Evolutionary conservation across 2,113 vertebrate species (phyloP), one percentile per base, ranked within the genome.

Genomic region (Diphyllodes magnificus): DNA sequence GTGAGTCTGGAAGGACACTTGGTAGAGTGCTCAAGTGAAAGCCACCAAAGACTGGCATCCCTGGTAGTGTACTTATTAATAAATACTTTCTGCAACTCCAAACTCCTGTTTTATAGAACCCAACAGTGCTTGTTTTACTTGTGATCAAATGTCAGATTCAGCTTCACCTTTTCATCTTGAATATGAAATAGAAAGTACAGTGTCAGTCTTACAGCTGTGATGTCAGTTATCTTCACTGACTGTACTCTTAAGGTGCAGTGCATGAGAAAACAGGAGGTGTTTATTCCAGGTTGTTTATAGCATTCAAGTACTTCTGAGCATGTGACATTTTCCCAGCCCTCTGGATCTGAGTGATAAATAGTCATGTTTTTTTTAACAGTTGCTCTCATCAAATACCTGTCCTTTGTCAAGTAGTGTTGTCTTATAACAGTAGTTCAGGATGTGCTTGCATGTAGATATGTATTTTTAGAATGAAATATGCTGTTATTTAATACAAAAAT

Each of bases 1-100:
- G 99, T 99, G 72, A 92, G 98, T 84, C 23, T 47, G 53, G 25
- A 21, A 11, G 47, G 30, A 21, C 22, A 11, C 4, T 6, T 11
- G 19, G 2, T 30, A 3, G 14, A 45, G 10, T 37, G 54, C 30
- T 76, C 7, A 15, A n/a, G 40, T 15, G 39, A 33, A 23, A 35
- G 50, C 22, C 49, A 25, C 13, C 0, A 0, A 5, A 44, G 6
- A 3, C 44, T 37, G 0, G 60, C 2, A 1, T 45, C 10, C 7
- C 22, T 51, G 33, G 2, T 15, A 12, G 21, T 10, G 7, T 15
- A 5, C 22, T 53, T 40, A 10, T 10, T 56, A 44, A 11, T n/a
- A 24, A 64, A 51, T 15, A 3, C 6, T 63, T 54, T 5, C 21
- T 80, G n/a, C 45, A 50, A 3, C 44, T 82, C 18, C 45, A 16